A percentile compares a stretch with the other conserved stretches of the same genome.
Evolutionary conservation across 2,797 vertebrate species (phyloP).

Genomic region (Netta rufina): DNA sequence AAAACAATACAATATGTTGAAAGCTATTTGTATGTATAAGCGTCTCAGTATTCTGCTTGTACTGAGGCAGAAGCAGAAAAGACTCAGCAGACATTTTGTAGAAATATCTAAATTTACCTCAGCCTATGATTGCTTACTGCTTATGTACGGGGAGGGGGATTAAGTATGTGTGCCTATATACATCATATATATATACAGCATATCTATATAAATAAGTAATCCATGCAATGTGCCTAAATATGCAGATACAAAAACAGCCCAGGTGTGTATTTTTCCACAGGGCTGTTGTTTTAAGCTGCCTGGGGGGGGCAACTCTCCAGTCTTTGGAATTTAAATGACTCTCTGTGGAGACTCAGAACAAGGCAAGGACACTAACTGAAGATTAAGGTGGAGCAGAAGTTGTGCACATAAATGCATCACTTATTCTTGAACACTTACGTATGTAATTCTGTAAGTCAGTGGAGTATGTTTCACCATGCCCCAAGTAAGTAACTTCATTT

Average conservation of each 20-base stretch:
- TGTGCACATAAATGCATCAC: not conserved
- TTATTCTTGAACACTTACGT: constrained; percentile 17
- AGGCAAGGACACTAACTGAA: not conserved
- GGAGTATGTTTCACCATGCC: not conserved
- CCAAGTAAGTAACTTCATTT: accelerated
- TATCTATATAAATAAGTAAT: not conserved
- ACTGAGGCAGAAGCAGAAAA: not conserved
- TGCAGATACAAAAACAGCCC: not conserved
- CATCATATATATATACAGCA: not conserved
- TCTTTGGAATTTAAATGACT: not conserved
- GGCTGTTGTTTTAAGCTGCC: not conserved
- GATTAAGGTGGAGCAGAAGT: constrained; percentile 2
- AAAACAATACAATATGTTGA: not conserved
- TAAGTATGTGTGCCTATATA: not conserved
- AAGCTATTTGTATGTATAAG: not conserved
- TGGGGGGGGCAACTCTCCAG: not conserved
- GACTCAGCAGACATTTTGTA: not conserved
- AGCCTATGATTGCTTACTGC: not conserved
- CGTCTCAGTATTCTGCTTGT: not conserved
- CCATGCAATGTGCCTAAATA: not conserved
- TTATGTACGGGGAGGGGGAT: not conserved
- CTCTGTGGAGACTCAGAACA: not conserved
- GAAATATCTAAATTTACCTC: not conserved
- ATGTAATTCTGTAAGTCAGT: not conserved
- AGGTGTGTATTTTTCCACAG: not conserved